Conservation (phyloP, 2,797 vertebrate species). For the Natrix natrix region DNA sequence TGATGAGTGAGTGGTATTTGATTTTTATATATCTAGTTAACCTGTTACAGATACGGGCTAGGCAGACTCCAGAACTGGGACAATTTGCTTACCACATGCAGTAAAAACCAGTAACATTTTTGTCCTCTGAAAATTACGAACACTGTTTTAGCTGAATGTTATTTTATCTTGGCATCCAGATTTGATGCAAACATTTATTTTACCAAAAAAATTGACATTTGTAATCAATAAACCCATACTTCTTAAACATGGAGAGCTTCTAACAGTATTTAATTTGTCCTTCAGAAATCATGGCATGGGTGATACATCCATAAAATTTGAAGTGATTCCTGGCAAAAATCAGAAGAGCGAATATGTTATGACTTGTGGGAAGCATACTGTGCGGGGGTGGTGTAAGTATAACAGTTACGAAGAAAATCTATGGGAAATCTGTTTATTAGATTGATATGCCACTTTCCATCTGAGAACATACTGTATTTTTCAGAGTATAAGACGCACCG, state of each 20-base stretch:
- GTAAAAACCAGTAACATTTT: not conserved
- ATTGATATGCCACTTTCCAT: not conserved
- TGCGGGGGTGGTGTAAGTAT: slow-evolving; percentile 98
- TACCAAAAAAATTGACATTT: not conserved
- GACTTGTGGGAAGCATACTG: slow-evolving; percentile 98
- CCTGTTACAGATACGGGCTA: not conserved
- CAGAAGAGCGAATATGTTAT: slow-evolving; percentile 99
- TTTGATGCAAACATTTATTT: not conserved
- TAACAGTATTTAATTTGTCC: slow-evolving; percentile 37
- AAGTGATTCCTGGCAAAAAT: slow-evolving; percentile 99
- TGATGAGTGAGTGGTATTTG: no score
- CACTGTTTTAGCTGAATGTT: not conserved
- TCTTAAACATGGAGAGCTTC: not conserved
- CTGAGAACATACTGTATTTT: not conserved
- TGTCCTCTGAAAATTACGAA: not conserved
- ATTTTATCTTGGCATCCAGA: not conserved
- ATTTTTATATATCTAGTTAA: no score
- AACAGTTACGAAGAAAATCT: not conserved
- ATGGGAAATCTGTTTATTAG: not conserved
- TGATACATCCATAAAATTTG: slow-evolving; percentile 98
- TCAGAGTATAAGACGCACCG: no score
- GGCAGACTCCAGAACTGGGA: not conserved
- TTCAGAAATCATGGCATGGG: slow-evolving; percentile 99
- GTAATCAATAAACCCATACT: not conserved
- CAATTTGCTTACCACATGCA: not conserved